Evolutionary conservation across 1,140 invertebrate species (phyloP).

Genomic region (Hyles euphorbiae): DNA sequence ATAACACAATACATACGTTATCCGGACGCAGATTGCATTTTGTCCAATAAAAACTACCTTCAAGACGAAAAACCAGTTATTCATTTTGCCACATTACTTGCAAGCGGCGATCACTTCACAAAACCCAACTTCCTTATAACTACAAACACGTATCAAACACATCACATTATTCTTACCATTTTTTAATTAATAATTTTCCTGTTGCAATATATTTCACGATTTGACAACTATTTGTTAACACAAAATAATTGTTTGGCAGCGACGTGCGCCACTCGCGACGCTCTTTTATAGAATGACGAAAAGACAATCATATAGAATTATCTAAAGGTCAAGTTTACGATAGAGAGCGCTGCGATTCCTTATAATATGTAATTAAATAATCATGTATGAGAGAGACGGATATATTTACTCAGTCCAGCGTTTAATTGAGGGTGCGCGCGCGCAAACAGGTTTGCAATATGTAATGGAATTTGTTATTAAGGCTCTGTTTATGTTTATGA

Average conservation of each 20-base stretch:
- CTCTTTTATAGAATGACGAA: conserved; percentile 36
- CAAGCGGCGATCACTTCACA: conserved; percentile 3
- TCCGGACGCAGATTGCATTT: background rate
- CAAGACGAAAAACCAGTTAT: background rate
- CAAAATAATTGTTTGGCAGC: too few species aligned
- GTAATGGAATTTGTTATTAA: conserved; percentile 9
- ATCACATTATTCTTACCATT: conserved; percentile 1
- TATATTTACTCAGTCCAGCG: conserved; percentile 18
- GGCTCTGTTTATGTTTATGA: conserved; percentile 6
- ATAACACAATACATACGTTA: background rate
- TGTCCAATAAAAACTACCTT: conserved; percentile 2
- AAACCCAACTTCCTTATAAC: conserved; percentile 2
- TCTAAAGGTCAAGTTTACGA: conserved; percentile 55
- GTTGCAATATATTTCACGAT: background rate
- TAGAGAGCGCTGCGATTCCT: conserved; percentile 16
- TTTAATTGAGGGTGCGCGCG: conserved; percentile 28
- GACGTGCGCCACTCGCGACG: conserved; percentile 30
- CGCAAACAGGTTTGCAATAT: conserved; percentile 47
- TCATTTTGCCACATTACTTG: background rate
- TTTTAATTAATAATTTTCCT: background rate
- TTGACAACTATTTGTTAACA: background rate
- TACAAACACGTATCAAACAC: conserved; percentile 6
- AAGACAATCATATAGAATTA: conserved; percentile 32
- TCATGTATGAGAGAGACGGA: conserved; percentile 25
- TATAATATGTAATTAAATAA: too few species aligned